Base-by-base conservation (phyloP, 2,797 vertebrate species). In the Falco berigora region DNA sequence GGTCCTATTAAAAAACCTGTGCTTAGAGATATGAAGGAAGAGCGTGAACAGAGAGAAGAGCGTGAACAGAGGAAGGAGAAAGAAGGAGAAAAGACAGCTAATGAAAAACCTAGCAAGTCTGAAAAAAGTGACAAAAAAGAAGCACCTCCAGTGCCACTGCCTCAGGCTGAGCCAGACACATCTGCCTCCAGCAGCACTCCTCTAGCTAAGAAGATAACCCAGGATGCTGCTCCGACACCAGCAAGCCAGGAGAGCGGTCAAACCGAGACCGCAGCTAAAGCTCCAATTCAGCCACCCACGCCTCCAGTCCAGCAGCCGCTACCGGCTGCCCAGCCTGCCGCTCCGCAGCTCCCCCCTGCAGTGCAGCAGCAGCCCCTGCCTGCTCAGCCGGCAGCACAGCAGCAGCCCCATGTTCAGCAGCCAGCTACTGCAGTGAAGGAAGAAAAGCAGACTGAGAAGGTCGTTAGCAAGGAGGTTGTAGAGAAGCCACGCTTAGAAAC, bases 1-100 rank as follows among this genome's bases (percentile, higher is more conserved):
- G 99, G 99, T 36, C 99, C 99, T 36, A 99, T 99, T 97, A 99
- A 99, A 96, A 99, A 99, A 79, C 99, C 99, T 20, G 98, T 99
- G 32, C 98, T 99, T 36, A 98, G 99, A 92, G 99, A 99, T 94
- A 99, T 99, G 99, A 99, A 99, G 96, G 99, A 99, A 88, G 99
- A 99, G 87, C 97, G 99, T 42, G 99, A 99, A 55, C 99, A 99
- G 94, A 98, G 99, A 90, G 99, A 99, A 94, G 99, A 99, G 84
- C 97, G 99, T 5, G 99, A 99, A 83, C 99, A 99, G 94, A 98
- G 99, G 89, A 99, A 98, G 90, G 99, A 99, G 95, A 98, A 98
- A 50, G 99, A 99, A 91, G 99, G 98, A 93, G 98, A 98, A 75
- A 98, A 97, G 59, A 24, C 63, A 21, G 73, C 93, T 53, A 83